Percentiles rank a stretch among this genome's conserved stretches.
These are phyloP conservation scores for Melospiza melodia DNA, from an alignment of 2,113 vertebrate species.

Conservation along the genomic window DNA sequence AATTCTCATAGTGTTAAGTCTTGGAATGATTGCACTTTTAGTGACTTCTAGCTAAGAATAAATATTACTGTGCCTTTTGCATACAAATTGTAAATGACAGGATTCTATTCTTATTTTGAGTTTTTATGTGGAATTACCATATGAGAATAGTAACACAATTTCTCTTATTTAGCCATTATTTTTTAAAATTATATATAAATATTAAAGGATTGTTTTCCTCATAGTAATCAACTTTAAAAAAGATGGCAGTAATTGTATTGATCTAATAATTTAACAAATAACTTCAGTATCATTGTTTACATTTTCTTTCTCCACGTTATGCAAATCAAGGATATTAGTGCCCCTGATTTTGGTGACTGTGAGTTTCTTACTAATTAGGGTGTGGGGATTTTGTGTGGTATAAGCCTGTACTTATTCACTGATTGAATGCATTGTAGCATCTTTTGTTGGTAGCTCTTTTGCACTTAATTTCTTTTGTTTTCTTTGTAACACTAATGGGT, in stretches of 20 bases:
- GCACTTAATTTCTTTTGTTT: not conserved
- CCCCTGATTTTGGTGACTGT: not conserved
- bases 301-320: not conserved
- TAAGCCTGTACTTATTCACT: not conserved
- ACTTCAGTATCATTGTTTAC: not conserved
- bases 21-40: not conserved
- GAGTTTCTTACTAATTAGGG: not conserved
- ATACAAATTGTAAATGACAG: not conserved
- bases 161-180: not conserved
- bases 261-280: not conserved
- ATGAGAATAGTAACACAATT: not conserved
- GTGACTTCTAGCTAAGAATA: not conserved
- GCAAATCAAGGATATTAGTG: not conserved
- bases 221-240: not conserved
- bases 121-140: fast-evolving
- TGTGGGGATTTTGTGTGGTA: not conserved
- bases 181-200: not conserved
- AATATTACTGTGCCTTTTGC: not conserved
- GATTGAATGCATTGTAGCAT: not conserved
- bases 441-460: not conserved
- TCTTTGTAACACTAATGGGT: not conserved
- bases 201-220: not conserved
- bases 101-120: not conserved
- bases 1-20: not conserved
- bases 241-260: not conserved